Evolutionary conservation across 2,113 vertebrate genomes (phyloP), one percentile per base, ranked within the genome.

Genomic region (Onychostruthus taczanowskii): DNA sequence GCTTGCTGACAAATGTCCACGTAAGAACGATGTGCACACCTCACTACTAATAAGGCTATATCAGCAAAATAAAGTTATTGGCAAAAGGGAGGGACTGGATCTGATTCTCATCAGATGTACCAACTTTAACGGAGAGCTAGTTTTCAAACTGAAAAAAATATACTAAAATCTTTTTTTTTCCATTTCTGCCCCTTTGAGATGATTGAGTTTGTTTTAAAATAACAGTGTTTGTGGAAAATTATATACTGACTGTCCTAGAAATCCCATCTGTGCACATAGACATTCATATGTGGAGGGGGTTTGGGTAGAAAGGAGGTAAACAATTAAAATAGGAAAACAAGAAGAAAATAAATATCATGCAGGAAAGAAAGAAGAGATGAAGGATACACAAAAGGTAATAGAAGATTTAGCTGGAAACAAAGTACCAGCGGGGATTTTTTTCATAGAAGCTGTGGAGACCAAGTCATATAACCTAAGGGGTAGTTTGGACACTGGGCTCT

Each of bases 241-340:
- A 90, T 53, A 79, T 55, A 94, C 35, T 46, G 67, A 83, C 59
- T 93, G 89, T 93, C 91, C 88, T 73, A 92, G 85, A 93, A 94
- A 92, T 80, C 72, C 89, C 91, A 92, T 77, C 80, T 92, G 94
- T 93, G 89, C 84, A 86, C 46, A 72, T 1, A 87, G 69, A 77
- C 78, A 82, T 47, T 91, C 69, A 52, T 67, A 89, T 59, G 78
- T 55, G 73, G 67, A 89, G 73, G 44, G 50, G 50, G 89, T 73
- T 27, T 5, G 19, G 72, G 53, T 90, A 24, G 43, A 85, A 88
- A 63, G 27, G 6, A 85, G 28, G 75, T 47, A 91, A 96, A 84
- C 64, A 83, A 80, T 56, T 68, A 59, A 61, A 66, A 91, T 17
- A 61, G 17, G 26, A 62, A 88, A 90, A 88, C 43, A 76, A 68